These are phyloP conservation scores for Anoncus sp. DNA, from an alignment of 2,888 invertebrate genomes.

Conservation along the genomic window DNA sequence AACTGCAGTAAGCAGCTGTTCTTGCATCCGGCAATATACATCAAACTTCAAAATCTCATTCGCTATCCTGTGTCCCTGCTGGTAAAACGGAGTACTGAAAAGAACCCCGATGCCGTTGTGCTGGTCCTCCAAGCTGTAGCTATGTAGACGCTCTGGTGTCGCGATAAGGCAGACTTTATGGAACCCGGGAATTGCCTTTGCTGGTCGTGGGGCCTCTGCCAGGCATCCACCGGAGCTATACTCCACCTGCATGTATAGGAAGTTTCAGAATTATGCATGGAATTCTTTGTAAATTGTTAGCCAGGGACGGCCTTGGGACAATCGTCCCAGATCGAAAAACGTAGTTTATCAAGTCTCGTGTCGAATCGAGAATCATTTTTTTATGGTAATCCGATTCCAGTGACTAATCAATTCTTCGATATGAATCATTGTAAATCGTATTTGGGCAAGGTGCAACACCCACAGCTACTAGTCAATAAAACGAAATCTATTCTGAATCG, in stretches of 20 bases:
- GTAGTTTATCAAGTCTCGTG: neutral
- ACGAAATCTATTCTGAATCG: neutral
- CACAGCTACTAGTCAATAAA: neutral
- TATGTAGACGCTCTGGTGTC: slow-evolving; percentile 21
- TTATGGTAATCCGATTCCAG: neutral
- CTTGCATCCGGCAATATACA: slow-evolving; percentile 66
- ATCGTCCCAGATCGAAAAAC: neutral
- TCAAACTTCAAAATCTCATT: slow-evolving; percentile 75
- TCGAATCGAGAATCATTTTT: neutral
- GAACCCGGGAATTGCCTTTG: slow-evolving; percentile 57
- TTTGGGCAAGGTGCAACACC: neutral
- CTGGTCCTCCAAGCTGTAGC: slow-evolving; percentile 31
- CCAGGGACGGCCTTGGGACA: neutral
- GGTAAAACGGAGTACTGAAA: slow-evolving; percentile 45
- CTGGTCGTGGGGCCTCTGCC: slow-evolving; percentile 39
- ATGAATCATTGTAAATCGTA: neutral
- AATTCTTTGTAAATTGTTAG: neutral
- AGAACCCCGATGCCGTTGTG: slow-evolving; percentile 32
- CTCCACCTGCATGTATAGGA: slow-evolving; percentile 13
- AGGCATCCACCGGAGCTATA: slow-evolving; percentile 32
- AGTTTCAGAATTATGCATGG: slow-evolving; percentile 9
- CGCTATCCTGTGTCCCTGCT: slow-evolving; percentile 56
- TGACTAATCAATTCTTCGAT: neutral
- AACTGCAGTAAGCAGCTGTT: slow-evolving; percentile 13
- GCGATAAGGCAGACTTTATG: slow-evolving; percentile 68